Conservation (phyloP, 2,888 invertebrate genomes). For the Dicranocentrus wangi region DNA sequence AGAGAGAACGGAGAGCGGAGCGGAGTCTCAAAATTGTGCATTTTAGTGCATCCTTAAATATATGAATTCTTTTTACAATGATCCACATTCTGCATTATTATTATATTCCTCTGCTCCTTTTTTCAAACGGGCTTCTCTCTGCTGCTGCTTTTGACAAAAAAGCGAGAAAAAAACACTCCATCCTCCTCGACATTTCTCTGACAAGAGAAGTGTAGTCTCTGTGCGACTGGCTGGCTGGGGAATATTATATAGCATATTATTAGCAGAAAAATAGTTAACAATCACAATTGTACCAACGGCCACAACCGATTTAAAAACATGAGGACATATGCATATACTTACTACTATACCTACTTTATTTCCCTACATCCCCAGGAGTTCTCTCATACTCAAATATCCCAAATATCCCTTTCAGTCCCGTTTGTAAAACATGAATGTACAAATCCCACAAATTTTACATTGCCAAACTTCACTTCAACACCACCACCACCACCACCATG, state of each 20-base stretch:
- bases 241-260: too few species aligned
- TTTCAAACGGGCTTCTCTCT: slow-evolving; percentile 27
- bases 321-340: not conserved
- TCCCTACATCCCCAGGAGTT: not conserved
- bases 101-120: slow-evolving; percentile 15
- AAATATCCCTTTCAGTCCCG: too few species aligned
- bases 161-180: slow-evolving; percentile 35
- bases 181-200: slow-evolving; percentile 22
- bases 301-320: slow-evolving; percentile 29
- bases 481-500: too few species aligned
- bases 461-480: slow-evolving; percentile 1
- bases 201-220: slow-evolving; percentile 20
- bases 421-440: slow-evolving; percentile 46
- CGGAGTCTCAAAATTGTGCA: too few species aligned
- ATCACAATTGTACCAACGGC: slow-evolving; percentile 38
- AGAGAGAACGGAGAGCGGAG: too few species aligned
- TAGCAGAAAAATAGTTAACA: slow-evolving; percentile 30
- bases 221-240: too few species aligned
- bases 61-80: slow-evolving; percentile 6
- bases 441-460: slow-evolving; percentile 42
- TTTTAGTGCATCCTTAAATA: not conserved
- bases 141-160: slow-evolving; percentile 57
- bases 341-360: too few species aligned
- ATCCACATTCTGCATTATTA: slow-evolving; percentile 30
- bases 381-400: not conserved